A percentile compares a stretch with the other conserved stretches of the same genome.
phyloP scores from a whole-genome alignment of 2,797 vertebrate species.

The Anguilla pacifica region DNA sequence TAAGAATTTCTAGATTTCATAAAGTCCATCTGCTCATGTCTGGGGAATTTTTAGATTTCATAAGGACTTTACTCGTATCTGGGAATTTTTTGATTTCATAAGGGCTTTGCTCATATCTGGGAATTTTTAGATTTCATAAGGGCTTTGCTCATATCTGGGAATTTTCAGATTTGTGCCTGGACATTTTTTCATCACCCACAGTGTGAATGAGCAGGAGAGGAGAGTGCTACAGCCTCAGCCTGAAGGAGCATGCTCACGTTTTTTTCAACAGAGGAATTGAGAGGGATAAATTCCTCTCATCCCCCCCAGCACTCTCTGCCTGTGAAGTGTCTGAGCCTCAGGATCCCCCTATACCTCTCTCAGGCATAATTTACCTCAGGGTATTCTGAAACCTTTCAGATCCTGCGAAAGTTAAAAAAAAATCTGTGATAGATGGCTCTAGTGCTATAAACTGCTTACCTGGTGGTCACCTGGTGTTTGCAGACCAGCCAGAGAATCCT shows the following conservation, averaged over 20 bases:
- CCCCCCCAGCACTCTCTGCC: not conserved
- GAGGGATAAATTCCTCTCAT: not conserved
- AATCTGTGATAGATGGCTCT: not conserved
- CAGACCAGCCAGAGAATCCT: not conserved
- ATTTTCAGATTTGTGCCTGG: not conserved
- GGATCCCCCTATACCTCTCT: not conserved
- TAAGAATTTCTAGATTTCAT: not conserved
- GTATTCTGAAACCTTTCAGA: not conserved
- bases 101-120: not conserved
- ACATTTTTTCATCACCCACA: not conserved
- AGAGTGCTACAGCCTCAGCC: not conserved
- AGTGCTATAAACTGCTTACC: not conserved
- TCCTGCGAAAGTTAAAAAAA: not conserved
- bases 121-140: not conserved
- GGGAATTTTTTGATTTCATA: not conserved
- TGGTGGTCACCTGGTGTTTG: not conserved
- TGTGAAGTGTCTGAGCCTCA: constrained; percentile 1
- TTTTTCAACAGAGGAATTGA: not conserved
- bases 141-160: not conserved
- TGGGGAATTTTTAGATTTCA: not conserved
- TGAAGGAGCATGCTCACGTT: not conserved
- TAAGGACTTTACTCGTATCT: not conserved
- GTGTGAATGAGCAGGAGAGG: not conserved
- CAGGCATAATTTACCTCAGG: not conserved
- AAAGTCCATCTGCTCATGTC: not conserved